Base-by-base conservation (phyloP, 2,888 invertebrate genomes). In the Rhopalosiphum nymphaeae region DNA sequence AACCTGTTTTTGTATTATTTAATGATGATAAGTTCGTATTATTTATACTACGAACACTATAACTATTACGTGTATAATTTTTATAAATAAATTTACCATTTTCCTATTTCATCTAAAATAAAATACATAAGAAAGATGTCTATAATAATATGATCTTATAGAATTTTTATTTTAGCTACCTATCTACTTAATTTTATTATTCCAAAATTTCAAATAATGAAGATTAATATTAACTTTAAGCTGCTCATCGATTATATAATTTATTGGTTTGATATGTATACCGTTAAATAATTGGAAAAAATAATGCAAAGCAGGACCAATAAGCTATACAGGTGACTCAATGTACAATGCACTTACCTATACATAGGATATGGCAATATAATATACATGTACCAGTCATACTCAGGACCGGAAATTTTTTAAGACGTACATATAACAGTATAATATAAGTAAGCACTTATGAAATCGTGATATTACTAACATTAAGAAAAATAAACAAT, bases 391-490 rank as follows among this genome's bases (percentile, higher is more conserved):
- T n/a, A n/a, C n/a, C 21, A 67, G 67, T 67, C n/a, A 13, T 78
- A 78, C 21, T 9, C 16, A 57, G 49, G 90, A 94, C 90, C 86
- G 86, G 86, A 91, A 57, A 86, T 85, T 46, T 92, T 61, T 92
- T 61, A 92, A 92, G 49, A 92, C 86, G 46, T 91, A 44, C 44
- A 21, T 86, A 86, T 44, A 86, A 86, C 46, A 92, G 86, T 61
- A 86, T 36, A 92, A 61, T 21, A 86, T 9, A 78, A 36, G 78
- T 36, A 25, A 36, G 36, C 36, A 36, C 78, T 78, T 78, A 78
- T 36, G 36, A 61, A 67, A 87, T 92, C 36, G 46, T 87, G 87
- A 92, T 86, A 92, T 87, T 92, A 61, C 16, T n/a, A 91, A 85
- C 46, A 61, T 44, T 61, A 87, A 46, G 10, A 16, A 86, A 26